Base-by-base conservation (phyloP, 2,113 vertebrate genomes). In the Dunckerocampus dactyliophorus region DNA sequence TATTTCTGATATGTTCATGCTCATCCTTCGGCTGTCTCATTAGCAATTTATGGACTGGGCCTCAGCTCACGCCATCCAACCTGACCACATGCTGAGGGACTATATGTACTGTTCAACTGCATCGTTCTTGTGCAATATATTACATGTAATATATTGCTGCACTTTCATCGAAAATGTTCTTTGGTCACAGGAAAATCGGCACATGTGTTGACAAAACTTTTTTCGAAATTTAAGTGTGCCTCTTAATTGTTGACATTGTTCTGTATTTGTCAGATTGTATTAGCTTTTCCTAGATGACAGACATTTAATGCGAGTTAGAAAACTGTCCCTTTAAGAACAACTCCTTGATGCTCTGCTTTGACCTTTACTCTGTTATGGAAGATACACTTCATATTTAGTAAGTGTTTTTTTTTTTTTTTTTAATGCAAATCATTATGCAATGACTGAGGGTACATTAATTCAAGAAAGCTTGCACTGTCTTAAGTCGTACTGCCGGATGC, bases 51-150 rank as follows among this genome's bases (percentile, higher is more conserved):
- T 62, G n/a, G 31, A 34, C 7, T 34, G 31, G 7, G 31, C 39
- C 13, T 43, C 39, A 14, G 13, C 51, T 42, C 31, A 63, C n/a
- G 43, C 39, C 24, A 16, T 75, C 58, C 62, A 70, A 66, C 21
- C 67, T 69, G 69, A 85, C 71, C 81, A 77, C 81, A 80, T 34
- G 62, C 53, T 71, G 10, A 67, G 74, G 57, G 34, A 20, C 59
- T 63, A 54, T 76, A 59, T 63, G 57, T 76, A 62, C 37, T 67
- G 68, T 74, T 65, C 51, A 68, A 68, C 37, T 50, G 58, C 42
- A 12, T 20, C 11, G 20, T 19, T 9, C 19, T 48, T 64, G 63
- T 73, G 66, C 63, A 76, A 65, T 70, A 71, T 63, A 48, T 77
- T 59, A 37, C 31, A 47, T 71, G 67, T 57, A 24, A 24, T 74